These are phyloP conservation scores for Phalacrocorax brasilianus DNA, from an alignment of 2,113 vertebrate species.

Conservation along the genomic window DNA sequence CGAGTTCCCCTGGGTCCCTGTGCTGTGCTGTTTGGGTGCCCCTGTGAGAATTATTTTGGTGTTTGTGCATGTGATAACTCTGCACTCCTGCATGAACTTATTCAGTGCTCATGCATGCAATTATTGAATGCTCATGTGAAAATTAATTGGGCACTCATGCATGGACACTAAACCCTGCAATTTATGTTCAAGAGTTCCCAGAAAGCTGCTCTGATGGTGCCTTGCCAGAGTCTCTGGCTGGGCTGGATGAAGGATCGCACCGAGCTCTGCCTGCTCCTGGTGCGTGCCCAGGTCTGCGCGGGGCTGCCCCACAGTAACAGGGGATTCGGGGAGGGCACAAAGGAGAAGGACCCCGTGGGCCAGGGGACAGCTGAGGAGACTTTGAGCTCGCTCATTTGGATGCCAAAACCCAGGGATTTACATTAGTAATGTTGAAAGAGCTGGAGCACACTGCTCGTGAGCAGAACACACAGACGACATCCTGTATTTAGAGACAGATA, in stretches of 20 bases:
- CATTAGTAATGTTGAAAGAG: background rate
- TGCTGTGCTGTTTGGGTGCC: background rate
- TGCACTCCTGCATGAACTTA: background rate
- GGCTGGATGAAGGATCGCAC: background rate
- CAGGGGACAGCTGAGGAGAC: background rate
- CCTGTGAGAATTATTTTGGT: background rate
- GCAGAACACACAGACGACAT: background rate
- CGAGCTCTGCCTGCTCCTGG: background rate
- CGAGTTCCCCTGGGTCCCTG: background rate
- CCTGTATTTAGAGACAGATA: background rate
- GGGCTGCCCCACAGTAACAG: background rate
- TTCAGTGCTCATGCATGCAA: background rate
- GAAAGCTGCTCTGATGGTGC: background rate
- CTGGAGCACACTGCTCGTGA: background rate
- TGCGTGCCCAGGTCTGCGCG: rapidly evolving
- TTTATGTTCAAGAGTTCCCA: background rate
- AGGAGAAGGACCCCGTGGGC: background rate
- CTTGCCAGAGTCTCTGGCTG: background rate
- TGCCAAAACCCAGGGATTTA: background rate
- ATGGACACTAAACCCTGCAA: background rate
- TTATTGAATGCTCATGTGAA: background rate
- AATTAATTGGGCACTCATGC: background rate
- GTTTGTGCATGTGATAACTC: background rate
- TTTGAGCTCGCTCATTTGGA: background rate
- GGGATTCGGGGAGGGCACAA: too few species aligned